Evolutionary conservation across 2,888 invertebrate genomes (phyloP).

Genomic region (Balanococcus diminutus): DNA sequence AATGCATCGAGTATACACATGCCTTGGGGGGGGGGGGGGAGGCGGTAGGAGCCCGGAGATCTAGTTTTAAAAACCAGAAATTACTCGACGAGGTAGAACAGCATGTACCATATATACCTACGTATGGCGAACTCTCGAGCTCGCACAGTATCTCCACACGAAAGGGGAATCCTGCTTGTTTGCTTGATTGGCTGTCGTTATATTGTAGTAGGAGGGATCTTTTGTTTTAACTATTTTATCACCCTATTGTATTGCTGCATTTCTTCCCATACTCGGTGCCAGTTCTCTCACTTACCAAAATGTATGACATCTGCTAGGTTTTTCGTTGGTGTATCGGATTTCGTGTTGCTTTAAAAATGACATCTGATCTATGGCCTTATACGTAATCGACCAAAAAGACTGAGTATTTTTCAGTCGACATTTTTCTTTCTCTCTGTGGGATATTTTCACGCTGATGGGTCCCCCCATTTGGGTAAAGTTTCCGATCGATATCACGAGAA

Average conservation of each 20-base stretch:
- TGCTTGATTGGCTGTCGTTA: slow-evolving; percentile 52
- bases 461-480: no score
- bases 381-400: neutral
- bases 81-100: neutral
- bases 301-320: neutral
- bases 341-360: neutral
- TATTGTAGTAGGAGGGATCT: slow-evolving; percentile 50
- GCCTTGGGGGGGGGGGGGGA: neutral
- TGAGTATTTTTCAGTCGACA: neutral
- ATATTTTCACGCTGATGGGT: no score
- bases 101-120: neutral
- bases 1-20: neutral
- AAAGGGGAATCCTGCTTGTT: slow-evolving; percentile 40
- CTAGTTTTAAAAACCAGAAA: neutral
- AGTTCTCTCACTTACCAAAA: slow-evolving; percentile 26
- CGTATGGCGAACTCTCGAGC: neutral
- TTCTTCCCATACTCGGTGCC: slow-evolving; percentile 27
- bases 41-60: neutral
- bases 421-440: neutral
- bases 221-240: slow-evolving; percentile 52
- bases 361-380: neutral
- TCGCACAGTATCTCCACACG: neutral
- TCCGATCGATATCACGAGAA: no score
- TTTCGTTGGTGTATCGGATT: slow-evolving; percentile 24
- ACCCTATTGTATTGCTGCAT: slow-evolving; percentile 51